Percentiles rank a stretch among this genome's conserved stretches.
phyloP scores from a whole-genome alignment of 2,888 invertebrate species.

The Thysanoteuthis rhombus region DNA sequence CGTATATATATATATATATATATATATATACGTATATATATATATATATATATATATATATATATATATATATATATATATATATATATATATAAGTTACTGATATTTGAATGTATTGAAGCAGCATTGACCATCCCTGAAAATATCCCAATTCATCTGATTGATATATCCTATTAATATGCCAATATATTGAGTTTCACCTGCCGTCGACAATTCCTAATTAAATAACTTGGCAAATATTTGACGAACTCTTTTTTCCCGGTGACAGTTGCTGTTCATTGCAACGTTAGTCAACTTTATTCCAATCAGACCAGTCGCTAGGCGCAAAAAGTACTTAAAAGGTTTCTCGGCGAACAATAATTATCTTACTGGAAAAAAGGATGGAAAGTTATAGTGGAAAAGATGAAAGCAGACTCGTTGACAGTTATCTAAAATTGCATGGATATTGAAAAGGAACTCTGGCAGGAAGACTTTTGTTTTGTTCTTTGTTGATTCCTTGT shows the following conservation, averaged over 20 bases:
- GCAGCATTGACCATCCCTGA: not conserved
- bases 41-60: too few relatives aligned
- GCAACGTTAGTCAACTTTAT: not conserved
- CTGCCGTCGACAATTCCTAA: not conserved
- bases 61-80: too few relatives aligned
- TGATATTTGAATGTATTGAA: not conserved
- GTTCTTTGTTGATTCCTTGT: too few relatives aligned
- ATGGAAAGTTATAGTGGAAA: too few relatives aligned
- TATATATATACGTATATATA: too few relatives aligned
- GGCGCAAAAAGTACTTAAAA: not conserved
- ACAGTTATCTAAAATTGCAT: too few relatives aligned
- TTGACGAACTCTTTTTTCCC: not conserved
- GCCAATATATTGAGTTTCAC: not conserved
- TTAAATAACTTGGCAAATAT: not conserved
- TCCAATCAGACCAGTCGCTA: not conserved
- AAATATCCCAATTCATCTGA: not conserved
- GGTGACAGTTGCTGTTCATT: not conserved
- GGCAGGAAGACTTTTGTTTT: too few relatives aligned
- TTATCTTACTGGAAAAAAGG: not conserved
- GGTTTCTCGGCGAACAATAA: not conserved
- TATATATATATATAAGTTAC: too few relatives aligned
- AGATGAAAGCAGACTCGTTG: too few relatives aligned
- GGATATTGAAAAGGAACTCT: too few relatives aligned
- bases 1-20: too few relatives aligned
- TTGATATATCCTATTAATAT: not conserved